A percentile compares a stretch with the other conserved stretches of the same genome.
phyloP scores from a whole-genome alignment of 2,113 vertebrate species.

The Petroica traversi region DNA sequence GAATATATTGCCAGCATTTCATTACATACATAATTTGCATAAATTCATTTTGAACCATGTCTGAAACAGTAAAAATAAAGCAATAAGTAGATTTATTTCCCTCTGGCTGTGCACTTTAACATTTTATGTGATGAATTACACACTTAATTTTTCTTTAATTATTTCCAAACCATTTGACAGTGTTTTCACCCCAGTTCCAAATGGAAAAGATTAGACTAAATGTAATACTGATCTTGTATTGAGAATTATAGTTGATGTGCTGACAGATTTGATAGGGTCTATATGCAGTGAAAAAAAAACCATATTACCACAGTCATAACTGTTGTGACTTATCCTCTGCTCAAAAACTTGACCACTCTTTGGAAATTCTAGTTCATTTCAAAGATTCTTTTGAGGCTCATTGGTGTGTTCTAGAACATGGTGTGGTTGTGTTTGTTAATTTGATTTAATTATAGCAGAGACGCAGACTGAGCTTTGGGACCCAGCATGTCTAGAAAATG shows the following conservation, averaged over 20 bases:
- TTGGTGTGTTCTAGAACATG: background rate
- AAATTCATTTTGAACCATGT: background rate
- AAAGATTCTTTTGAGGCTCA: background rate
- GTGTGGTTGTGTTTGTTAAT: background rate
- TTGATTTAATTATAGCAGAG: constrained; percentile 7
- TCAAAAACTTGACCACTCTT: background rate
- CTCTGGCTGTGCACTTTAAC: background rate
- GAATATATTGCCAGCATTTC: background rate
- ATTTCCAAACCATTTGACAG: background rate
- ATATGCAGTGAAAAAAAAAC: background rate
- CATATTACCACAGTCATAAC: background rate
- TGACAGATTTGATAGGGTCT: background rate
- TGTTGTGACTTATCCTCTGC: background rate
- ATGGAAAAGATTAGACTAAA: background rate
- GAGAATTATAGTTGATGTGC: background rate
- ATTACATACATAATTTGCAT: background rate
- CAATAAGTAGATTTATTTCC: background rate
- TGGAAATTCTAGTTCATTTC: background rate
- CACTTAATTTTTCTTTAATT: constrained; percentile 14
- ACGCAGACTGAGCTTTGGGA: constrained; percentile 1
- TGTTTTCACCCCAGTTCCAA: background rate
- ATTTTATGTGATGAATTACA: constrained; percentile 5
- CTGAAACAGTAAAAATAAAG: constrained; percentile 5
- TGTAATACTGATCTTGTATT: background rate
- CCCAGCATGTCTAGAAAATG: background rate